These are phyloP conservation scores for Tyto alba DNA, from an alignment of 2,113 vertebrate species.

Conservation along the genomic window DNA sequence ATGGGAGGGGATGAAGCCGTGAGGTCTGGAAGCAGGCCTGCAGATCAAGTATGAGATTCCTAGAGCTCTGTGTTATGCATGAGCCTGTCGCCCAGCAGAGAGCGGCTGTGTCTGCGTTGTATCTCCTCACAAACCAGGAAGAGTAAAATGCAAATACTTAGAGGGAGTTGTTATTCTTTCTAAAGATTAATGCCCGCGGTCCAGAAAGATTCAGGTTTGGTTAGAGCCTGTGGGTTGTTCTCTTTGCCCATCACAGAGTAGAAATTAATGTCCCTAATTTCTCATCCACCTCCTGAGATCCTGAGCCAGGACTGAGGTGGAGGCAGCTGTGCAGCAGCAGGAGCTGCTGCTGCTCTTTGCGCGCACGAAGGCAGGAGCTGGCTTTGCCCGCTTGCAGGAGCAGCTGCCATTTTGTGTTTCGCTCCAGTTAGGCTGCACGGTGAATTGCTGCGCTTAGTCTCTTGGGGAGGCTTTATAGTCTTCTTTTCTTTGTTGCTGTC, in stretches of 20 bases:
- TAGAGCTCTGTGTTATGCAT: neutral
- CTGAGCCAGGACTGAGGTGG: neutral
- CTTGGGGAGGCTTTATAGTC: neutral
- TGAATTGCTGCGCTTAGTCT: neutral
- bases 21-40: neutral
- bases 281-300: rapidly evolving
- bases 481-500: neutral
- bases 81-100: neutral
- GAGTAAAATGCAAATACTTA: neutral
- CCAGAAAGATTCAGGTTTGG: neutral
- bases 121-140: neutral
- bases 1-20: neutral
- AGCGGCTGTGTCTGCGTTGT: neutral
- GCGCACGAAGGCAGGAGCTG: neutral
- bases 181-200: neutral
- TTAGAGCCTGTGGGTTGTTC: neutral
- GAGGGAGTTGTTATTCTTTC: neutral
- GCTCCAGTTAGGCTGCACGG: rapidly evolving
- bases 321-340: neutral
- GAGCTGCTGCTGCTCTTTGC: neutral
- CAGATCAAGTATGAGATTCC: neutral
- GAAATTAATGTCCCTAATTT: neutral
- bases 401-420: neutral
- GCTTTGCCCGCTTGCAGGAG: neutral
- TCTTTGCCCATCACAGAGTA: neutral